Percentiles rank a stretch among this genome's conserved stretches.
phyloP scores from a whole-genome alignment of 2,113 vertebrate genomes.

The Glaucomys volans region DNA sequence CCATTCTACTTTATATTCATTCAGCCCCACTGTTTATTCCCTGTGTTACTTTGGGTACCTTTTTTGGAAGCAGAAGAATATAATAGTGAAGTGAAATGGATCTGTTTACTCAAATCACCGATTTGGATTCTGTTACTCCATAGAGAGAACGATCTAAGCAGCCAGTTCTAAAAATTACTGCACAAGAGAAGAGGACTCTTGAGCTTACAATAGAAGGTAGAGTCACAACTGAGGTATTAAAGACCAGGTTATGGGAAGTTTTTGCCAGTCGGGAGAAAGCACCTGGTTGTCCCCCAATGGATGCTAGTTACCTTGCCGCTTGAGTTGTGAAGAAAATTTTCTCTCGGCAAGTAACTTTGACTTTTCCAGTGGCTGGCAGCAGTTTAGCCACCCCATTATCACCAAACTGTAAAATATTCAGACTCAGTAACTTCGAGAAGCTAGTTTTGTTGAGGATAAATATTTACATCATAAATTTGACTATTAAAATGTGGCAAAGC shows the following conservation, averaged over 20 bases:
- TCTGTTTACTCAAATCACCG: constrained; percentile 41
- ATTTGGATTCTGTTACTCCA: constrained; percentile 27
- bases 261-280: not conserved
- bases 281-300: not conserved
- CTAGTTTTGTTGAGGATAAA: not conserved
- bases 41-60: not conserved
- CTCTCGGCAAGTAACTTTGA: not conserved
- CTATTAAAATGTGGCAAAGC: not conserved
- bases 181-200: constrained; percentile 30
- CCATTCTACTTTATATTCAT: not conserved
- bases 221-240: not conserved
- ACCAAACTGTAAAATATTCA: not conserved
- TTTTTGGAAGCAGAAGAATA: constrained; percentile 1
- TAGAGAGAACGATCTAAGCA: constrained; percentile 12
- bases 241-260: not conserved
- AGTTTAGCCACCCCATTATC: not conserved
- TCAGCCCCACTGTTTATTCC: not conserved
- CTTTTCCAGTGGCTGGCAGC: not conserved
- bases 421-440: not conserved
- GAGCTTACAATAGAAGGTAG: not conserved
- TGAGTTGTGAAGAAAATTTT: constrained; percentile 7
- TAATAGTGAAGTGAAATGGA: constrained; percentile 48
- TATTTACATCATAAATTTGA: not conserved
- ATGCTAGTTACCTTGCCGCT: not conserved
- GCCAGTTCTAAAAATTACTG: constrained; percentile 47